Base-by-base conservation (phyloP, 2,888 invertebrate genomes). In the Amaurobius ferox region DNA sequence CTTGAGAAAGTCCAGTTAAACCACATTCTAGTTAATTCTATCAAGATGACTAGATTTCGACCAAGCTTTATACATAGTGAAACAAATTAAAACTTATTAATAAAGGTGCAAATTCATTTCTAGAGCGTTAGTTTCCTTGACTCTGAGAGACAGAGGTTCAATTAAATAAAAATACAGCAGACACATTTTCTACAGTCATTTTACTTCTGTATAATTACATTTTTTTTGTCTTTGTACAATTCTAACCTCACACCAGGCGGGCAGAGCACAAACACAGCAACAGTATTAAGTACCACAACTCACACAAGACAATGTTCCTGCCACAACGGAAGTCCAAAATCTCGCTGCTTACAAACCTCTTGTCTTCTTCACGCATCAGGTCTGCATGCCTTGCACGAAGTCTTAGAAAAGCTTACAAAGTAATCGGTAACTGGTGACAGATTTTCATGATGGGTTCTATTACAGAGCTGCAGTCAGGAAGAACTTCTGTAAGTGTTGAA, bases 201-300 rank as follows among this genome's bases (percentile, higher is more conserved):
- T 48, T 67, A 66, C 76, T 72, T 78, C 76, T 67, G 39, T 76
- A 76, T 74, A 81, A 64, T 74, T 74, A 81, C 81, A 81, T 30
- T 32, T 55, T 74, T 72, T 61, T 71, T 23, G 55, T 78, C 62
- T 66, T 30, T 44, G 28, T 66, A 28, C 32, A 79, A 40, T 71
- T 71, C 29, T 48, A 72, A 28, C 48, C 23, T 76, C 28, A 40
- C 40, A 79, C 67, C 72, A 64, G 72, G 26, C 72, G 35, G 40
- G 32, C 66, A 64, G 48, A 72, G 70, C 61, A 55, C n/a, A 44
- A 32, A 26, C 48, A n/a, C n/a, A 26, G n/a, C 23, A 64, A 66
- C 30, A 11, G 48, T 11, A 35, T 13, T 55, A 44, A 48, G 64
- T 39, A 48, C n/a, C 40, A 29, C 35, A 55, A 55, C 55, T 23